Base-by-base conservation (phyloP, 2,797 vertebrate species). In the Hypotaenidia philippensis region DNA sequence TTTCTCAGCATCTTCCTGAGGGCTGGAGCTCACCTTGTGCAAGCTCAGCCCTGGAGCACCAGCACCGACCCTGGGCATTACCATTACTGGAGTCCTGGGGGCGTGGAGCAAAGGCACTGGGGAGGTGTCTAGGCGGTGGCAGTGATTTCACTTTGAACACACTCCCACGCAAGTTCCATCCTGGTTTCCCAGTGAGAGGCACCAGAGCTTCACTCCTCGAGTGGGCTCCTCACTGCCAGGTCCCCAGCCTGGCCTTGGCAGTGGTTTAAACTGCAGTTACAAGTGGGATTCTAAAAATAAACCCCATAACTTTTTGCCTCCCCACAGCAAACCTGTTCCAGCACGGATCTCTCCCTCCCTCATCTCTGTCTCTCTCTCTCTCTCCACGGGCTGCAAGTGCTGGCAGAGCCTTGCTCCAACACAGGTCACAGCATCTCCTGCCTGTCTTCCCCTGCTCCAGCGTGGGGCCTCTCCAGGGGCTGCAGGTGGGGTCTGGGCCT, bases 1-100 rank as follows among this genome's bases (percentile, higher is more conserved):
- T 38, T 91, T 49, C 68, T 60, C 61, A 92, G 89, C 89, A 89
- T 92, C 83, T 80, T 90, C 77, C 70, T 3, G 2, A 93, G 72
- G 93, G 71, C 49, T 89, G 92, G 83, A 49, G 31, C 59, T 82
- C 12, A 1, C 22, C 47, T 66, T 12, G 0, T 1, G 13, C n/a
- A 14, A 94, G 31, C 84, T 90, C 32, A 63, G 60, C 47, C 87
- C 71, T 0, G 9, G 25, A 89, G 88, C 86, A 13, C 10, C 38
- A 65, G 65, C n/a, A 11, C 49, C 38, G 53, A 15, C 20, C 22
- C 13, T 8, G 87, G 49, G 32, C n/a, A 11, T 60, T 47, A 2
- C 41, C 0, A 11, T 60, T 47, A 2, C 41, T 0, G 0, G 14
- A 41, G 49, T 77, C 59, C 81, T 52, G 59, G 9, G 12, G 31